phyloP scores from a whole-genome alignment of 1,140 invertebrate species.

The Eupeodes corollae region DNA sequence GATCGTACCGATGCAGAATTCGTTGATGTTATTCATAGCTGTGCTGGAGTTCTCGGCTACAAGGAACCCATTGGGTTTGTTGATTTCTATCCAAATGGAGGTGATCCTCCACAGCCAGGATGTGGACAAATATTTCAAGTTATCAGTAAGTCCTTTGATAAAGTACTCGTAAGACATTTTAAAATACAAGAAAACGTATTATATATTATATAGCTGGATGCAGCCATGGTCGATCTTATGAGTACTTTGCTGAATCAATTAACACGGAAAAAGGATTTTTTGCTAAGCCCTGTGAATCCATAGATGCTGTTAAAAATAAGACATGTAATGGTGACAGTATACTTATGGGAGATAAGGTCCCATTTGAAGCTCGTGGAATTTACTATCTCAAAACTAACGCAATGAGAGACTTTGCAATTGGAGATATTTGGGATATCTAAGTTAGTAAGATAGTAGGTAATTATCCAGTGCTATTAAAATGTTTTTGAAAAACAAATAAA shows the following conservation, averaged over 20 bases:
- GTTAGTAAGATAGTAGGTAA: too few species aligned
- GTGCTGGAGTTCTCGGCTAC: conserved; percentile 51
- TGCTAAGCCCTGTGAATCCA: conserved; percentile 46
- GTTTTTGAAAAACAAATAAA: too few species aligned
- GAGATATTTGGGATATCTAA: conserved; percentile 1
- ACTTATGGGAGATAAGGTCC: conserved; percentile 49
- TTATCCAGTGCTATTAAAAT: too few species aligned
- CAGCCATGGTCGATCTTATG: conserved; percentile 57
- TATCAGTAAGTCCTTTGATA: conserved; percentile 35
- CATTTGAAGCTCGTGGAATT: conserved; percentile 41
- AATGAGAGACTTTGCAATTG: conserved; percentile 42
- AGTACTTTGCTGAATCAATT: conserved; percentile 59
- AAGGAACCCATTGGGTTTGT: conserved; percentile 51
- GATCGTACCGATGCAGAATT: conserved; percentile 57
- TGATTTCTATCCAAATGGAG: conserved; percentile 77
- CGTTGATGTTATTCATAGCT: conserved; percentile 68
- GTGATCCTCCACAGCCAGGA: conserved; percentile 57
- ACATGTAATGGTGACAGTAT: conserved; percentile 41
- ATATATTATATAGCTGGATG: conserved; percentile 49
- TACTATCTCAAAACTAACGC: conserved; percentile 51
- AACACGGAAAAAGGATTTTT: conserved; percentile 43
- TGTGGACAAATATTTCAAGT: conserved; percentile 48
- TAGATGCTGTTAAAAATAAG: conserved; percentile 44
- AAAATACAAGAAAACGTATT: neutral
- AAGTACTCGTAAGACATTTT: neutral